A percentile compares a stretch with the other conserved stretches of the same genome.
Conservation (phyloP, 2,888 invertebrate species). For the Fabriciana adippe region DNA sequence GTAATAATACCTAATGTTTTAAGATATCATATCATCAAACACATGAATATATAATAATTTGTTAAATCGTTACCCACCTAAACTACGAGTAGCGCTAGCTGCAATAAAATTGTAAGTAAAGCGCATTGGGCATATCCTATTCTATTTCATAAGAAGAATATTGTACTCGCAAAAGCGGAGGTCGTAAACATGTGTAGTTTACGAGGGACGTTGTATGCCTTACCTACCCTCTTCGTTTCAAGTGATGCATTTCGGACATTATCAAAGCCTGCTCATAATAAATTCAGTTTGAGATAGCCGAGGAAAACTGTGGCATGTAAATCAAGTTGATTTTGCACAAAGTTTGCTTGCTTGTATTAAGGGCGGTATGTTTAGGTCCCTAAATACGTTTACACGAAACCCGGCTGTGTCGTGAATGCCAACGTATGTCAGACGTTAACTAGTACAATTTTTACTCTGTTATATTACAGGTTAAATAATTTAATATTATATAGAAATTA, state of each 20-base stretch:
- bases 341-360: conserved; percentile 20
- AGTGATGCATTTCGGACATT: conserved; percentile 43
- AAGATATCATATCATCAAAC: too few species aligned
- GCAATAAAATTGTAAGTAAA: conserved; percentile 38
- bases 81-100: not conserved
- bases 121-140: conserved; percentile 60
- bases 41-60: conserved; percentile 8
- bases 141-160: conserved; percentile 64
- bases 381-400: conserved; percentile 19
- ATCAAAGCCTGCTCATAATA: conserved; percentile 43
- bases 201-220: conserved; percentile 49
- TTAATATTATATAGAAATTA: too few species aligned
- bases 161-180: conserved; percentile 46
- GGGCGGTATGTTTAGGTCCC: conserved; percentile 22
- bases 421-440: not conserved
- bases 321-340: conserved; percentile 29
- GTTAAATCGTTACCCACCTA: not conserved
- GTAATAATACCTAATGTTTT: too few species aligned
- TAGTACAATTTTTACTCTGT: not conserved
- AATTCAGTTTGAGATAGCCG: conserved; percentile 39
- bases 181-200: conserved; percentile 68
- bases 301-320: conserved; percentile 31
- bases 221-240: conserved; percentile 38
- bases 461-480: not conserved
- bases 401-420: conserved; percentile 14